Percentiles rank a stretch among this genome's conserved stretches.
These are phyloP conservation scores for Drosophila prolongata DNA, from an alignment of 2,888 invertebrate genomes.

Conservation along the genomic window DNA sequence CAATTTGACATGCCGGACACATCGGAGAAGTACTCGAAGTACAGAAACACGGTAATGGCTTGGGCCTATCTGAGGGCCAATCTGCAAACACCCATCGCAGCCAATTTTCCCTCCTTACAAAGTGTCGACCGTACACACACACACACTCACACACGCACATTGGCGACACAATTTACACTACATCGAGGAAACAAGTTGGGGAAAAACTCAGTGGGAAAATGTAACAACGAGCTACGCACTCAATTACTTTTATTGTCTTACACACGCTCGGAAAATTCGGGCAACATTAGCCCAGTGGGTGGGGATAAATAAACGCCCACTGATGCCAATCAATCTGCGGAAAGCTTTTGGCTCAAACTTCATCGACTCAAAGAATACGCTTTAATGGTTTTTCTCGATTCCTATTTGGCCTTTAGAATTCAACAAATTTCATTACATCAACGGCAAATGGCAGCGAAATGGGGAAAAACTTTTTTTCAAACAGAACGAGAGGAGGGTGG, in stretches of 20 bases:
- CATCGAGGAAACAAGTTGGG: constrained; percentile 57
- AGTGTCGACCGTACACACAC: constrained; percentile 15
- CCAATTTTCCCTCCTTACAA: constrained; percentile 43
- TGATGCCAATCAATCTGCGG: constrained; percentile 79
- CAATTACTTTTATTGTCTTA: constrained; percentile 79
- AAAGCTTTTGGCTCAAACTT: constrained; percentile 69
- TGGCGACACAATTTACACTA: constrained; percentile 73
- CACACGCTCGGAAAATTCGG: constrained; percentile 75
- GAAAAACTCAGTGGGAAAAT: constrained; percentile 18
- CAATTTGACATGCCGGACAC: constrained; percentile 32
- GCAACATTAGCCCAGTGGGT: constrained; percentile 54
- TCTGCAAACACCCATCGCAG: constrained; percentile 58
- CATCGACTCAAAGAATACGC: constrained; percentile 57
- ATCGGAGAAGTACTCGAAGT: constrained; percentile 26
- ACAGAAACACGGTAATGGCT: constrained; percentile 70
- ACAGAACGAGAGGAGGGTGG: constrained; percentile 6
- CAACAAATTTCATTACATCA: constrained; percentile 76
- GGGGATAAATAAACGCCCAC: constrained; percentile 23
- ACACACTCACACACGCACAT: constrained; percentile 1
- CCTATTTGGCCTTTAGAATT: constrained; percentile 61
- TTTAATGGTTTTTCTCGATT: constrained; percentile 70
- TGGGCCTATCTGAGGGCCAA: constrained; percentile 69
- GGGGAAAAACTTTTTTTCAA: constrained; percentile 59
- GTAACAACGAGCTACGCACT: constrained; percentile 68
- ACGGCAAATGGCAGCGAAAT: constrained; percentile 50